Base-by-base conservation (phyloP, 2,888 invertebrate genomes). In the Cremastinae sp. region DNA sequence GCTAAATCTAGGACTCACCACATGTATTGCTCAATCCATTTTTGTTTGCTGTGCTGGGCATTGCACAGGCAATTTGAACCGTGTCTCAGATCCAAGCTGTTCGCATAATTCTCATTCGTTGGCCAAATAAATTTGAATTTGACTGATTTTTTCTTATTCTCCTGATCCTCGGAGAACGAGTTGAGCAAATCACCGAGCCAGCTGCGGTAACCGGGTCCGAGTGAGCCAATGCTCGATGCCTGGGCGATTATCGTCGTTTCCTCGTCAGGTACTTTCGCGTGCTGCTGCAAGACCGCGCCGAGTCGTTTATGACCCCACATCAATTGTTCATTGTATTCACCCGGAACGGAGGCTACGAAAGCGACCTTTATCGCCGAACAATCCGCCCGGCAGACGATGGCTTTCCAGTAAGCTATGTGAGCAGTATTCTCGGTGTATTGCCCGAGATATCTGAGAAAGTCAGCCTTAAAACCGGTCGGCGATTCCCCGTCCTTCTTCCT, bases 201-300 rank as follows among this genome's bases (percentile, higher is more conserved):
- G 47, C 92, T 88, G 7, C 91, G 91, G 7, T 84, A 85, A 59
- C 92, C 93, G 9, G 93, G 91, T 0, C 98, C 98, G 61, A 96
- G 92, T 76, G 95, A 95, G 20, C 98, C 98, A 45, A 98, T 94
- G 80, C 97, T 98, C 34, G 97, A 98, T 68, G 96, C 95, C 90
- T 98, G 98, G 0, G 95, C 95, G 1, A 97, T 88, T 0, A 98
- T 91, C 0, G 94, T 93, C 93, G 96, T 95, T 8, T 90, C 90
- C 82, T 93, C 91, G 0, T 90, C 85, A 22, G 87, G 90, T 78
- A 91, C 84, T 45, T 86, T 88, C 38, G 94, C 94, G 86, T 96
- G 92, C 75, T 94, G 92, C 2, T 92, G 91, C 8, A 97, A 89
- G 43, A 87, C 74, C 3, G 72, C 28, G 0, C 79, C 83, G 5